phyloP scores from a whole-genome alignment of 2,888 invertebrate genomes.

The Cheilosia grossa region DNA sequence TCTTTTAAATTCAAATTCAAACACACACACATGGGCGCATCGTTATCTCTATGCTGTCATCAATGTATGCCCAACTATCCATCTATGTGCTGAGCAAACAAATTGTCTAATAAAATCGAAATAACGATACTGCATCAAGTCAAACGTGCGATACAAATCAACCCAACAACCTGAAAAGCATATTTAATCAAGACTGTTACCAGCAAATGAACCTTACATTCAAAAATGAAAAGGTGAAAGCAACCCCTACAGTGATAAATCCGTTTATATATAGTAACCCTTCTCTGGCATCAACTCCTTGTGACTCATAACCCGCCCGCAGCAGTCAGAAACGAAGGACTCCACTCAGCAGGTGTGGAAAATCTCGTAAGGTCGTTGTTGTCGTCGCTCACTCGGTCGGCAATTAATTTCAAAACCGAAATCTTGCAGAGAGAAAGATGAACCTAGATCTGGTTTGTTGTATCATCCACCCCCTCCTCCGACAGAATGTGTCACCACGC shows the following conservation, averaged over 20 bases:
- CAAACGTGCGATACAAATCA: slow-evolving; percentile 40
- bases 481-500: not conserved
- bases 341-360: slow-evolving; percentile 49
- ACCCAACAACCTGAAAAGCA: slow-evolving; percentile 9
- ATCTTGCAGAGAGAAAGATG: slow-evolving; percentile 24
- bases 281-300: slow-evolving; percentile 25
- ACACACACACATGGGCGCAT: too few relatives aligned
- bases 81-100: not conserved
- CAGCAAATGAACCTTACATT: slow-evolving; percentile 30
- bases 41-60: too few relatives aligned
- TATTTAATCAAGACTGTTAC: slow-evolving; percentile 32
- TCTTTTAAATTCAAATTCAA: too few relatives aligned
- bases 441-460: slow-evolving; percentile 29
- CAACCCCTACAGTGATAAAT: slow-evolving; percentile 17
- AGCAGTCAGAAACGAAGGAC: slow-evolving; percentile 1
- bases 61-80: too few relatives aligned
- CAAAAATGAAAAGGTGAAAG: slow-evolving; percentile 9
- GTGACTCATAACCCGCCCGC: slow-evolving; percentile 1
- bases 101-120: slow-evolving; percentile 1
- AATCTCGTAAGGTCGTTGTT: slow-evolving; percentile 41
- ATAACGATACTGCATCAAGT: slow-evolving; percentile 10
- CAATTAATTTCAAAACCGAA: slow-evolving; percentile 64
- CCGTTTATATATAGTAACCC: slow-evolving; percentile 11
- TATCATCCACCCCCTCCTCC: not conserved
- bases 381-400: slow-evolving; percentile 36